Conservation (phyloP, 1,140 invertebrate genomes). For the Magallana angulata region DNA sequence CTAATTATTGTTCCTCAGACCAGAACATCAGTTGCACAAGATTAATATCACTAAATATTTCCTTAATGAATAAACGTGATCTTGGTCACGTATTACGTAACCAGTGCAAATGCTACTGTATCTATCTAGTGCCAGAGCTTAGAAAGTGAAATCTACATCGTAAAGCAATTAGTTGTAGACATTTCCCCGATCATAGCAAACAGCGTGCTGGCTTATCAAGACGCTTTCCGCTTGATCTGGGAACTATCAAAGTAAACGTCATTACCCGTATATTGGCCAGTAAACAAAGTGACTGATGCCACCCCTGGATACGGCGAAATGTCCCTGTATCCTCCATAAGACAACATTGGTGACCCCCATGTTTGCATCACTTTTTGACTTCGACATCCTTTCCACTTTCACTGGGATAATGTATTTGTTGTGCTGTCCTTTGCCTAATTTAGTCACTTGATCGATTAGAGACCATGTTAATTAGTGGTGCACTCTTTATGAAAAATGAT, state of each 20-base stretch:
- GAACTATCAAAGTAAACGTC: conserved; percentile 32
- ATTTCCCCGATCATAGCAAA: not conserved
- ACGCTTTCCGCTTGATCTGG: conserved; percentile 24
- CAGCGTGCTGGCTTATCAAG: not conserved
- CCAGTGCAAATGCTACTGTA: not conserved
- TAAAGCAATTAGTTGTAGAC: not conserved
- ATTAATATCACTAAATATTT: no score
- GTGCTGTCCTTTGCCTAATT: not conserved
- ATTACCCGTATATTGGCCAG: conserved; percentile 18
- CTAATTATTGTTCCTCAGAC: no score
- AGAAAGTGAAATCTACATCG: not conserved
- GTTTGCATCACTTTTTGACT: conserved; percentile 45
- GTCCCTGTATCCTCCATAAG: conserved; percentile 31
- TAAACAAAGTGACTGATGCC: conserved; percentile 31
- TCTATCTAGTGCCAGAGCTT: not conserved
- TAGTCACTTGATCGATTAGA: conserved; percentile 38
- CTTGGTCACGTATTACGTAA: not conserved
- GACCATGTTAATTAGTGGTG: conserved; percentile 48
- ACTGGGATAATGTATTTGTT: conserved; percentile 28
- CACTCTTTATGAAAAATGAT: conserved; percentile 33
- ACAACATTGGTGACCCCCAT: conserved; percentile 17
- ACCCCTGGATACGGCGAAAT: conserved; percentile 9
- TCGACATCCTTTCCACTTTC: conserved; percentile 25
- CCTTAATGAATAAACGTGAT: no score
- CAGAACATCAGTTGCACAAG: no score